Base-by-base conservation (phyloP, 2,888 invertebrate genomes). In the Amiota communis region DNA sequence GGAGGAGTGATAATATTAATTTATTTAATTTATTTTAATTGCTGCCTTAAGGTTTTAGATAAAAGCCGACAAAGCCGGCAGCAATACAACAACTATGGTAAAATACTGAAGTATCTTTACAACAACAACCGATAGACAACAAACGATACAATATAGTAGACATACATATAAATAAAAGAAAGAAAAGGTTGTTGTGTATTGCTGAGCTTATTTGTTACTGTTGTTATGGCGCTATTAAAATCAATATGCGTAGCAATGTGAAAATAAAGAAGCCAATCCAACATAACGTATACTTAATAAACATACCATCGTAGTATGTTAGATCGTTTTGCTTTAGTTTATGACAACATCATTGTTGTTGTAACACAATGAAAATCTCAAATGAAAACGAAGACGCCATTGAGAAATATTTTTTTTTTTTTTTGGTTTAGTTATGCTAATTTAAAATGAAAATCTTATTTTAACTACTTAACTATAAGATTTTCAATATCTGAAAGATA, bases 1-100 rank as follows among this genome's bases (percentile, higher is more conserved):
- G 83, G 84, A 87, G 83, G 84, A 87, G 84, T 86, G 86, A 84
- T 82, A 85, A 78, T 84, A 87, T 88, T 83, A 87, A 87, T 87
- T 82, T 80, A 84, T 81, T 82, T 83, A 86, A 87, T 86, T 85
- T 87, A 85, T 82, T 87, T 86, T 86, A 87, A 87, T 86, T 80
- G 78, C 80, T 78, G 74, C 20, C 59, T 11, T 76, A 76, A 68
- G 76, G 78, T 76, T 69, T 81, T 74, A 81, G 80, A 83, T 79
- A 79, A 79, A 83, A 72, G 82, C 86, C 85, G 86, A 77, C 80
- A 76, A 68, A 11, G 53, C 53, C 20, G 20, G 8, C n/a, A 61
- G 23, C 56, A 46, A 15, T n/a, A 67, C 63, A 13, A 72, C 73
- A 71, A 68, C 74, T 69, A 51, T 3, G n/a, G n/a, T 64, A 64